These are phyloP conservation scores for Drosophila tani DNA, from an alignment of 1,140 invertebrate species.

Conservation along the genomic window DNA sequence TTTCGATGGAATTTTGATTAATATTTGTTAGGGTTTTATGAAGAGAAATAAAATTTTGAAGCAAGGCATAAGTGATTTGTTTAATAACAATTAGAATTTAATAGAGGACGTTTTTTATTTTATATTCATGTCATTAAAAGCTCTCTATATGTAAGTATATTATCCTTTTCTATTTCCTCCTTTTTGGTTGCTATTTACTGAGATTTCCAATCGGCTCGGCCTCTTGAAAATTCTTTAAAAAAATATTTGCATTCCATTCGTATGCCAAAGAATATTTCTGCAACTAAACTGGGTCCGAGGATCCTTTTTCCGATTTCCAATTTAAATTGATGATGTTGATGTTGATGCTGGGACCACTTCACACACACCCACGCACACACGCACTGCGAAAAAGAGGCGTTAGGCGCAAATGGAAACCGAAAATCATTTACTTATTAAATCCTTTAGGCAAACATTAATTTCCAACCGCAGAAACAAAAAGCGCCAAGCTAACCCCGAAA, in stretches of 20 bases:
- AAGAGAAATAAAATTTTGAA: background rate
- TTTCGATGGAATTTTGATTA: background rate
- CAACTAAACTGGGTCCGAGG: conserved; percentile 26
- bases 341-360: conserved; percentile 35
- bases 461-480: conserved; percentile 71
- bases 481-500: conserved; percentile 65
- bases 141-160: background rate
- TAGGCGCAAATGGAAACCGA: conserved; percentile 49
- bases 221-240: conserved; percentile 15
- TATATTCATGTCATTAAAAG: background rate
- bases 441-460: conserved; percentile 79
- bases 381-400: conserved; percentile 16
- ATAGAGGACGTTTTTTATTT: background rate
- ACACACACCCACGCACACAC: background rate
- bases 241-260: conserved; percentile 41
- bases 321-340: conserved; percentile 61
- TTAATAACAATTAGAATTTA: no score
- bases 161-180: background rate
- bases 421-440: conserved; percentile 84
- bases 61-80: no score
- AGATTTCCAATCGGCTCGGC: background rate
- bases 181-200: background rate
- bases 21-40: background rate
- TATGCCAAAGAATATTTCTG: conserved; percentile 29
- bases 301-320: conserved; percentile 40